Evolutionary conservation across 2,113 vertebrate genomes (phyloP).

Genomic region (Saccopteryx leptura): DNA sequence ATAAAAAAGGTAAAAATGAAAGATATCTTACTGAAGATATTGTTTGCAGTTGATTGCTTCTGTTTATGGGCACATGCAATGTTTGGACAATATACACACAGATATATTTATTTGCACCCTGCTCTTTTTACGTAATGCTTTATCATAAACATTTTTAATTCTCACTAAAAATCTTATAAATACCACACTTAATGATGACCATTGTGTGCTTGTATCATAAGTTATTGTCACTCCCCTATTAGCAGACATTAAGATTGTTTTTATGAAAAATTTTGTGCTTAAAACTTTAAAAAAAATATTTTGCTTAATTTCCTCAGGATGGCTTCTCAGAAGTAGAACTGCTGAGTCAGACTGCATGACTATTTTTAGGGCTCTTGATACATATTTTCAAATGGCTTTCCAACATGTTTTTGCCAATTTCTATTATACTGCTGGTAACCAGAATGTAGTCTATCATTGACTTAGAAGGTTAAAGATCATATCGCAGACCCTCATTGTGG

Average conservation of each 20-base stretch:
- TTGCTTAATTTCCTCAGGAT: constrained; percentile 11
- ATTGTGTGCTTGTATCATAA: neutral
- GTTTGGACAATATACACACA: neutral
- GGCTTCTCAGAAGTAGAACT: neutral
- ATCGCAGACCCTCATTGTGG: neutral
- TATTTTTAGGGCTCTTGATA: constrained; percentile 27
- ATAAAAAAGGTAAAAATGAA: neutral
- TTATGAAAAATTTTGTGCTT: neutral
- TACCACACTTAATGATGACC: neutral
- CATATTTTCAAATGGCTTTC: neutral
- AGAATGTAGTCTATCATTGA: neutral
- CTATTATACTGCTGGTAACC: neutral
- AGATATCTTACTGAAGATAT: neutral
- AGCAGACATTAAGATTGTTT: neutral
- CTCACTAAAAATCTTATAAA: neutral
- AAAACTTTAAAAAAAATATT: neutral
- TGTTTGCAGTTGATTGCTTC: neutral
- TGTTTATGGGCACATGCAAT: neutral
- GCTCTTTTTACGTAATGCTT: constrained; percentile 56
- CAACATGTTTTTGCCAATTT: neutral
- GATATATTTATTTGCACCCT: neutral
- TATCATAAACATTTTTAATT: neutral
- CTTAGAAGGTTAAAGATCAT: neutral
- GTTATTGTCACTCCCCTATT: neutral
- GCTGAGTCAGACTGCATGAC: neutral